Evolutionary conservation across 2,888 invertebrate genomes (phyloP).

Genomic region (Xestia ashworthii): DNA sequence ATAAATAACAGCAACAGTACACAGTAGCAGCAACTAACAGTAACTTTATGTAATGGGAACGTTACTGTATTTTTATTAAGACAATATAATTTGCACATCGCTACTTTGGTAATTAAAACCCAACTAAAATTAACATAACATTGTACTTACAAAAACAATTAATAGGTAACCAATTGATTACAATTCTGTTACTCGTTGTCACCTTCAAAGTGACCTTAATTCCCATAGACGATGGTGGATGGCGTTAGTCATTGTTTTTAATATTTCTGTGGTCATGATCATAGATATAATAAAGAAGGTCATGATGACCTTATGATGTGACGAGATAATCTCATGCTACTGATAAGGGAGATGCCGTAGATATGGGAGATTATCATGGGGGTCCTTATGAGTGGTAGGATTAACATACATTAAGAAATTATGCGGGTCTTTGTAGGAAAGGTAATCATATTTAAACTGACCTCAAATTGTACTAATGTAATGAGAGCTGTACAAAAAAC

Average conservation of each 20-base stretch:
- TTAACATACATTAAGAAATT: neutral
- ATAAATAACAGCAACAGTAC: too few relatives aligned
- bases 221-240: constrained; percentile 38
- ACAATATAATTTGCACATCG: neutral
- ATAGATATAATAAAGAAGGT: too few relatives aligned
- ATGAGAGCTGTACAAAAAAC: neutral
- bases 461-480: neutral
- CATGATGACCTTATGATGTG: constrained; percentile 14
- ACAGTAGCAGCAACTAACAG: too few relatives aligned
- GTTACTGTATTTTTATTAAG: constrained; percentile 1
- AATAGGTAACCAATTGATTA: constrained; percentile 48
- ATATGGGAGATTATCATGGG: constrained; percentile 44
- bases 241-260: too few relatives aligned
- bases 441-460: neutral
- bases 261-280: too few relatives aligned
- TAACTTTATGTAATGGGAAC: constrained; percentile 1
- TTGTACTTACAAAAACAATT: constrained; percentile 29
- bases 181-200: constrained; percentile 26
- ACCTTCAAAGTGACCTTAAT: constrained; percentile 55
- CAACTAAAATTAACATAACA: constrained; percentile 30
- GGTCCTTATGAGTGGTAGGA: neutral
- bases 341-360: constrained; percentile 3
- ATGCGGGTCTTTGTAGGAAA: neutral
- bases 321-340: constrained; percentile 42
- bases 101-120: neutral